Conservation (phyloP, 2,113 vertebrate species). For the Pteropus alecto region DNA sequence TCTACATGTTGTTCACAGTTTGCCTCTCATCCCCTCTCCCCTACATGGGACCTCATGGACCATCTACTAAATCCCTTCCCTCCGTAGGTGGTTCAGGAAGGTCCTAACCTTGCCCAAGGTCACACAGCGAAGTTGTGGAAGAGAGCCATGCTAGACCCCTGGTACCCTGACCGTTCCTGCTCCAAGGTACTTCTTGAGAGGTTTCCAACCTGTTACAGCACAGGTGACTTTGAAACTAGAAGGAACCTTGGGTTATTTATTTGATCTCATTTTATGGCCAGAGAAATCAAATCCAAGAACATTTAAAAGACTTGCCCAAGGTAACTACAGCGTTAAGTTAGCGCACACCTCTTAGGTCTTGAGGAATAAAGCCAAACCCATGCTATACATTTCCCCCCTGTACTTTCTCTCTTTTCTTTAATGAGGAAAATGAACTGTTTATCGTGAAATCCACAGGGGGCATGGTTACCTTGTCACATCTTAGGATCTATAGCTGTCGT, state of each 20-base stretch:
- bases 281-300: conserved; percentile 32
- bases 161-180: background rate
- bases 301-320: conserved; percentile 38
- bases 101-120: background rate
- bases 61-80: background rate
- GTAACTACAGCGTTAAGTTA: conserved; percentile 20
- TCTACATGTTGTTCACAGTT: background rate
- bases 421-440: background rate
- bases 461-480: background rate
- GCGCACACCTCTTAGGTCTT: background rate
- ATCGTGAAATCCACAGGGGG: background rate
- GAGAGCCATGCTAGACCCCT: background rate
- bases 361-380: conserved; percentile 17
- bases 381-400: background rate
- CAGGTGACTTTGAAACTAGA: background rate
- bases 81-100: background rate
- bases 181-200: background rate
- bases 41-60: background rate
- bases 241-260: background rate
- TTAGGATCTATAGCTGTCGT: background rate
- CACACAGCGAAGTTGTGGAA: background rate
- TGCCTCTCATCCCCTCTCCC: background rate
- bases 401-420: background rate
- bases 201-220: background rate
- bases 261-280: conserved; percentile 47